phyloP scores from a whole-genome alignment of 2,113 vertebrate species.

The Uria aalge region DNA sequence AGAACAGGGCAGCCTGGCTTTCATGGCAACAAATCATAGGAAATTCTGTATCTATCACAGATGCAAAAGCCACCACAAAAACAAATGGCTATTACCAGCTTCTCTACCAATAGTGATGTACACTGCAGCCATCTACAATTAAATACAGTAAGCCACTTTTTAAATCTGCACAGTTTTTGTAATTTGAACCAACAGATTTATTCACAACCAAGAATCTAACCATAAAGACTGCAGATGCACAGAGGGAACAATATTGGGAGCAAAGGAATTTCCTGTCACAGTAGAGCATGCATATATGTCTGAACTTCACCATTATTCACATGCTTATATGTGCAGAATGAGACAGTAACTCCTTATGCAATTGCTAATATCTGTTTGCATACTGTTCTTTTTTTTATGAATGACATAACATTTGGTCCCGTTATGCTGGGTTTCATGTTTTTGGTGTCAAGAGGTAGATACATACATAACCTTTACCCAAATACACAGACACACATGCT shows the following conservation, averaged over 20 bases:
- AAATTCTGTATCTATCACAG: neutral
- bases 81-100: neutral
- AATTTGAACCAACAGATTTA: neutral
- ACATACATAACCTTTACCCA: neutral
- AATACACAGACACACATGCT: neutral
- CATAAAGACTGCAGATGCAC: neutral
- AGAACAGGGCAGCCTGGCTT: conserved; percentile 28
- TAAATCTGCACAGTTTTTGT: neutral
- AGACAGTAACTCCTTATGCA: neutral
- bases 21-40: neutral
- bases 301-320: neutral
- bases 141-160: neutral
- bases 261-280: neutral
- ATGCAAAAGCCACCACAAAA: neutral
- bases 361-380: neutral
- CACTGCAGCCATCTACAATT: neutral
- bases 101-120: neutral
- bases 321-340: neutral
- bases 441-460: neutral
- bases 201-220: neutral
- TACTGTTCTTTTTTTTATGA: neutral
- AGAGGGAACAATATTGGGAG: neutral
- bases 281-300: neutral
- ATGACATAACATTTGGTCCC: neutral
- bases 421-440: neutral